Base-by-base conservation (phyloP, 1,140 invertebrate species). In the Atta cephalotes region DNA sequence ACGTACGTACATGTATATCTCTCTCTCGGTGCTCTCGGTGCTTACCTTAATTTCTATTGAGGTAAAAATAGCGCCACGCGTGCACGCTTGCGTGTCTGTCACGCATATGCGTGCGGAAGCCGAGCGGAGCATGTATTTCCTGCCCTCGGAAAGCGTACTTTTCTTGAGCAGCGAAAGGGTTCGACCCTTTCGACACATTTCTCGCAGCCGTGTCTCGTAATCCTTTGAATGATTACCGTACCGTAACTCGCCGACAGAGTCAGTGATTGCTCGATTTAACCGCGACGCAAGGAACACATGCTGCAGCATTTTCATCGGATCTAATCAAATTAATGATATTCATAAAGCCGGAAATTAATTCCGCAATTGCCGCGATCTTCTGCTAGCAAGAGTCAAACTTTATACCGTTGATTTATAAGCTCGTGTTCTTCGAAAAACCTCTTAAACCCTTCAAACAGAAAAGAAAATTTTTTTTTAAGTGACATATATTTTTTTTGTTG, bases 31-130 rank as follows among this genome's bases (percentile, higher is more conserved):
- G 35, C 0, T 39, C 28, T 62, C 18, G 39, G 1, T 53, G 51
- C 25, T 39, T 53, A 77, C 28, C 66, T 77, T 84, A 91, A 91
- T 93, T 92, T 85, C 71, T 90, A 88, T 89, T 91, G 85, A 89
- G 87, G 89, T 91, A 90, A 92, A 90, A 88, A 84, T 91, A 93
- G 88, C 89, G 86, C 88, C 80, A 88, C 79, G 88, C 89, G 92
- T 91, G 92, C 92, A 92, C 21, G 85, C 74, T 88, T 91, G 93
- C 93, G 93, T 94, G 92, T 93, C 93, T 93, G 92, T 93, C 92
- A 93, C 92, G 92, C 93, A 94, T 93, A 91, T 94, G 93, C 93
- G 92, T 93, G 90, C 93, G 92, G 90, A 89, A 93, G 89, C 91
- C 89, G 78, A 93, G 92, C 92, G 92, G 84, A 90, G 90, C 88